Evolutionary conservation across 2,797 vertebrate species (phyloP).

Genomic region (Mus spretus): DNA sequence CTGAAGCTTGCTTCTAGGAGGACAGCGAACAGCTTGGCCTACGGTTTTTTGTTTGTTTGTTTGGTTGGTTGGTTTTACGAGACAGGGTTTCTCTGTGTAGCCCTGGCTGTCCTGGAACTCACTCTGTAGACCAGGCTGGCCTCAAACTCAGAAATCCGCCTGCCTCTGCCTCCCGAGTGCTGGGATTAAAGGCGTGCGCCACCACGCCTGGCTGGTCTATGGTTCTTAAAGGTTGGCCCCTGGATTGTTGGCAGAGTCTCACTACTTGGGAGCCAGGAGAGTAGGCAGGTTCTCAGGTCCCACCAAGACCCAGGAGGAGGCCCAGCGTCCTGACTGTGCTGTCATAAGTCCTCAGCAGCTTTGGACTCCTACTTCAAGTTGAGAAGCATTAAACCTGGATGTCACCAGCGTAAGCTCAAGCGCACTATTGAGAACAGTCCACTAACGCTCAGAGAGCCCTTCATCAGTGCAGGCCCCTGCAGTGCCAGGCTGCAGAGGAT

Average conservation of each 20-base stretch:
- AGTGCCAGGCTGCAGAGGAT: not conserved
- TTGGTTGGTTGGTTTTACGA: too few relatives aligned
- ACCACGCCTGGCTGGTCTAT: too few relatives aligned
- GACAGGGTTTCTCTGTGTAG: too few relatives aligned
- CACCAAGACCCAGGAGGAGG: not conserved
- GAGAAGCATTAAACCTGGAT: not conserved
- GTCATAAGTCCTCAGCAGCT: not conserved
- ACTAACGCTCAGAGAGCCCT: not conserved
- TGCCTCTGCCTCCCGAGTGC: too few relatives aligned
- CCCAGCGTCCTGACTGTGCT: not conserved
- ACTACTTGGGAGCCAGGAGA: not conserved
- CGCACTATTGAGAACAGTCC: not conserved
- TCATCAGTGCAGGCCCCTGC: not conserved
- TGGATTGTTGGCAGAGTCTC: not conserved
- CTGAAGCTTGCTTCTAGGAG: slow-evolving; percentile 6
- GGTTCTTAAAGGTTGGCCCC: not conserved
- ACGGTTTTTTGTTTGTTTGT: not conserved
- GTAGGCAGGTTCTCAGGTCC: not conserved
- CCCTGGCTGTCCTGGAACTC: too few relatives aligned
- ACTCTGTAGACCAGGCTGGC: too few relatives aligned
- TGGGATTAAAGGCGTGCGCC: too few relatives aligned
- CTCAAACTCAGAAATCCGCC: too few relatives aligned
- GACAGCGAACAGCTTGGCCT: not conserved
- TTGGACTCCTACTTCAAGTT: not conserved
- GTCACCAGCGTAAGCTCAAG: not conserved